Conservation (phyloP, 30 jellyfish, hydroid and myxozoan genomes). For the Pelagia noctiluca region DNA sequence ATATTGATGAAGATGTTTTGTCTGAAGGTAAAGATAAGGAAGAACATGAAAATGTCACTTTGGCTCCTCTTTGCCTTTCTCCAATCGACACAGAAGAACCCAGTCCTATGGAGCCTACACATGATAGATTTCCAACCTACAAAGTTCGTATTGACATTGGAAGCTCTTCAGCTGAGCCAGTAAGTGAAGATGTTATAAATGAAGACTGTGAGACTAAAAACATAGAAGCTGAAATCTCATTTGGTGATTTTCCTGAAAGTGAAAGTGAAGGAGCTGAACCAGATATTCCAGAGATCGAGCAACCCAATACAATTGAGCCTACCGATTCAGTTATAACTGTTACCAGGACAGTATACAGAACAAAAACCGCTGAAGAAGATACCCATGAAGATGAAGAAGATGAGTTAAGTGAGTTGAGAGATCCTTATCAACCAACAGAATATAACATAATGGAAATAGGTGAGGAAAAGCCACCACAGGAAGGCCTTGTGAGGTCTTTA, state of each 20-base stretch:
- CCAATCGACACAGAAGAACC: too few species aligned
- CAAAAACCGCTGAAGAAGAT: too few species aligned
- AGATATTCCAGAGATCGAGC: constrained; percentile 3
- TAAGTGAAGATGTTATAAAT: neutral
- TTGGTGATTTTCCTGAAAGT: neutral
- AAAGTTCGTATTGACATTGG: neutral
- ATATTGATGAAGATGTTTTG: neutral
- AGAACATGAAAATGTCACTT: neutral
- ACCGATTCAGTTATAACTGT: neutral
- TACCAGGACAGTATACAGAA: neutral
- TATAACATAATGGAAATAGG: neutral
- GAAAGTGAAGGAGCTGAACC: neutral
- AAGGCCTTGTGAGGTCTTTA: neutral
- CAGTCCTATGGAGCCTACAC: neutral
- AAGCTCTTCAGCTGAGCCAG: neutral
- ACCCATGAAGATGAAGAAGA: neutral
- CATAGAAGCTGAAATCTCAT: neutral
- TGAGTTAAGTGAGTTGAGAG: neutral
- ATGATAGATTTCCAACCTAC: neutral
- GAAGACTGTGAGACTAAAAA: neutral
- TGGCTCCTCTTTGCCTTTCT: neutral
- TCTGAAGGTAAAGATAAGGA: neutral
- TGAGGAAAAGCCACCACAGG: constrained; percentile 1
- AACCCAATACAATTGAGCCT: neutral
- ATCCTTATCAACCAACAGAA: neutral